These are phyloP conservation scores for Leistus spinibarbis DNA, from an alignment of 2,888 invertebrate genomes.

Conservation along the genomic window DNA sequence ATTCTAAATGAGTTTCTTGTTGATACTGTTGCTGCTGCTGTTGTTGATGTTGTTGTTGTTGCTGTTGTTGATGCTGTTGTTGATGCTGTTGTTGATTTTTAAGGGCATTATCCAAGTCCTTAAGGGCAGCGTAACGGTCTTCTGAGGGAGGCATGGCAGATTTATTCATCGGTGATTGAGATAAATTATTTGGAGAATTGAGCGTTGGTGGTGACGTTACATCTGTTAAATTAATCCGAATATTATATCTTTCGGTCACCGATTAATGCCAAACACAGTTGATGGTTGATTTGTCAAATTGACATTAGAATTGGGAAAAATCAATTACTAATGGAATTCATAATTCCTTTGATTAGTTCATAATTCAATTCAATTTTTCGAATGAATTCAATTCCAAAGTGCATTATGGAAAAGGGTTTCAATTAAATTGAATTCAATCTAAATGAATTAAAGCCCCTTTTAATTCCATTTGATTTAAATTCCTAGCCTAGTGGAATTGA, in stretches of 20 bases:
- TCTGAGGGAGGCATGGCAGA: conserved; percentile 59
- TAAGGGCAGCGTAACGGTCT: conserved; percentile 94
- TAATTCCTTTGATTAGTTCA: too few relatives aligned
- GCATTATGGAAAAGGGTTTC: too few relatives aligned
- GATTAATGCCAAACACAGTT: too few relatives aligned
- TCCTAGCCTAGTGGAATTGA: too few relatives aligned
- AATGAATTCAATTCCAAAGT: too few relatives aligned
- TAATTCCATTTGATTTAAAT: too few relatives aligned
- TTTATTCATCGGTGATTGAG: not conserved
- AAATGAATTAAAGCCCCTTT: too few relatives aligned
- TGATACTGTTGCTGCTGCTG: conserved; percentile 16
- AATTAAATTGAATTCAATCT: too few relatives aligned
- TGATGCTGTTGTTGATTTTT: conserved; percentile 63
- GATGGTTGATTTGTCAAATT: too few relatives aligned
- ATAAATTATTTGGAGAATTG: not conserved
- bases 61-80: conserved; percentile 36
- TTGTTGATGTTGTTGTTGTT: conserved; percentile 7
- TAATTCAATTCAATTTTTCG: too few relatives aligned
- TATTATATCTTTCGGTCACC: not conserved
- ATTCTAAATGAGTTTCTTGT: conserved; percentile 46
- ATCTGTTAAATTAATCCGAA: conserved; percentile 43
- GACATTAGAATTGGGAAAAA: too few relatives aligned
- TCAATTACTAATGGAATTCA: too few relatives aligned
- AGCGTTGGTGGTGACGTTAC: conserved; percentile 47
- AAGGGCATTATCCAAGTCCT: conserved; percentile 84